phyloP scores from a whole-genome alignment of 2,888 invertebrate genomes.

The Trissolcus brochymenae region DNA sequence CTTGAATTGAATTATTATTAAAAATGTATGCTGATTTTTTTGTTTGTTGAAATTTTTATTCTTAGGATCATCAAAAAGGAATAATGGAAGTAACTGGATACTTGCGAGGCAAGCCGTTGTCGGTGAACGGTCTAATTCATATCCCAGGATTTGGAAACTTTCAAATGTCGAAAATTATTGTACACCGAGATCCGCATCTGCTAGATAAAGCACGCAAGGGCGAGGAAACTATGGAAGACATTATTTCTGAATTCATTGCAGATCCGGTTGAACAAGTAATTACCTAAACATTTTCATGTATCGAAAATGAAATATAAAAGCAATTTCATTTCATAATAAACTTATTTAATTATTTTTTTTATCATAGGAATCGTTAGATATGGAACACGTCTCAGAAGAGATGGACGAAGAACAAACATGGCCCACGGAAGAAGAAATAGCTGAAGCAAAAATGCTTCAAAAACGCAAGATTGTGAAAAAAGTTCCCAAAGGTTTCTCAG shows the following conservation, averaged over 20 bases:
- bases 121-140: slow-evolving; percentile 93
- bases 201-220: slow-evolving; percentile 75
- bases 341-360: not conserved
- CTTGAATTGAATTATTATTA: not conserved
- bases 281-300: not conserved
- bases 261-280: slow-evolving; percentile 82
- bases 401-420: slow-evolving; percentile 98
- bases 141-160: slow-evolving; percentile 95
- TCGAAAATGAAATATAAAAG: not conserved
- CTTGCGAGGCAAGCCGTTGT: slow-evolving; percentile 87
- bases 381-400: slow-evolving; percentile 90
- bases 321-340: not conserved
- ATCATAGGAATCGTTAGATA: slow-evolving; percentile 82
- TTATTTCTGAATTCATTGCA: slow-evolving; percentile 77
- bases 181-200: slow-evolving; percentile 83
- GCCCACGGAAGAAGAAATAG: slow-evolving; percentile 95
- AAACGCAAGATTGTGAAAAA: slow-evolving; percentile 84
- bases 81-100: slow-evolving; percentile 91
- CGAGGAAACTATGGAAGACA: slow-evolving; percentile 41
- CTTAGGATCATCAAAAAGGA: slow-evolving; percentile 77
- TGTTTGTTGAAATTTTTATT: not conserved
- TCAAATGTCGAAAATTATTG: slow-evolving; percentile 90
- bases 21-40: not conserved
- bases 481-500: slow-evolving; percentile 96
- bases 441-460: slow-evolving; percentile 82